Evolutionary conservation across 2,888 invertebrate species (phyloP), one percentile per base, ranked within the genome.

Genomic region (Arge pagana): DNA sequence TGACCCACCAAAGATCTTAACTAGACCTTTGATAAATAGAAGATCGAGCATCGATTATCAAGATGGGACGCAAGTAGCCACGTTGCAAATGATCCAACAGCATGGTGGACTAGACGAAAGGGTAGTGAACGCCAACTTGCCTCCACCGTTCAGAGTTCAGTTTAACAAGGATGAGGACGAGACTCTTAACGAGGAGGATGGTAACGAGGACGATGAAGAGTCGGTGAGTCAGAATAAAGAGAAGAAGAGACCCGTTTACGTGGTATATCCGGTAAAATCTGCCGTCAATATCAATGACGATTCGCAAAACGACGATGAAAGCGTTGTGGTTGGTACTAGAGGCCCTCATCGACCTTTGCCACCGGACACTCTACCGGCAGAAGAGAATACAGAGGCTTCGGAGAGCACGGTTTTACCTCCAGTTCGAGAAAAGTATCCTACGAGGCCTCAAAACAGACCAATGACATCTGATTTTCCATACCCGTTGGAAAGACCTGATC

Each of bases 61-160:
- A 31, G 73, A 81, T 4, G 80, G 82, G 19, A 81, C 81, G 0
- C 78, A 79, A 54, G 82, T 87, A 0, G 82, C 86, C 8, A 86
- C 87, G 0, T 68, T 87, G 24, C 87, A 87, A 74, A 87, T 87
- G 87, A 80, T 87, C 37, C 86, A 87, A 64, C 76, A 78, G 42
- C 74, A 68, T 4, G 68, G 67, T 1, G 69, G 67, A 10, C 50
- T 63, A 0, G 58, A 62, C 15, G 67, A 66, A 23, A 36, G 28
- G 16, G 28, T 37, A 13, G 42, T 43, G 26, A 57, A 43, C 53
- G 55, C 53, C 15, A 64, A 54, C 52, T 53, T 63, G 1, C 64
- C 66, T 79, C 82, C 62, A 69, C 78, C 8, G 69, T 77, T 54
- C 67, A 75, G 76, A 39, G 68, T 73, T 28, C 64, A 66, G 15